These are phyloP conservation scores for Cephus cinctus DNA, from an alignment of 1,140 invertebrate genomes.

Conservation along the genomic window DNA sequence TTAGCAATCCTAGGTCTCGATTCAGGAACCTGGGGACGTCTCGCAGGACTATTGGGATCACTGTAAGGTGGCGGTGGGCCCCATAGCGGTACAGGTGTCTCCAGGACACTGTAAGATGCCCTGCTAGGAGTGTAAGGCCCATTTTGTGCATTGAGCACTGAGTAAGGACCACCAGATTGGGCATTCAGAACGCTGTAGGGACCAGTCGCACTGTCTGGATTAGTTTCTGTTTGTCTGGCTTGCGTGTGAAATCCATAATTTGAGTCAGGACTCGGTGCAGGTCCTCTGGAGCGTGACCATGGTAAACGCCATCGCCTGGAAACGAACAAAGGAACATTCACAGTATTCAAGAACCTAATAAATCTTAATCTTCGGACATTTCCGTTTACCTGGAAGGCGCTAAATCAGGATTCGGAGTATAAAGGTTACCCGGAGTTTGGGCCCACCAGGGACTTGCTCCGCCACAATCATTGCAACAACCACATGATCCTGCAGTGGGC, in stretches of 20 bases:
- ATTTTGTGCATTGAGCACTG: conserved; percentile 42
- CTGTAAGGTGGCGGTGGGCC: conserved; percentile 75
- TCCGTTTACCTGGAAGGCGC: conserved; percentile 51
- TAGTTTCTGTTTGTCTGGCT: conserved; percentile 45
- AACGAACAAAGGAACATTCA: conserved; percentile 3
- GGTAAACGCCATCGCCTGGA: conserved; percentile 50
- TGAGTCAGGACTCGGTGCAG: conserved; percentile 61
- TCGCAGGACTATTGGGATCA: conserved; percentile 67
- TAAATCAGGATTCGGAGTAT: conserved; percentile 74
- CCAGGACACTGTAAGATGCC: conserved; percentile 56
- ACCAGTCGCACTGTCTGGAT: conserved; percentile 32
- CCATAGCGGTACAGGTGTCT: conserved; percentile 63
- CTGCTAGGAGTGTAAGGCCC: conserved; percentile 32
- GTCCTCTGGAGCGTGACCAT: conserved; percentile 51
- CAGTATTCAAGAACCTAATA: too few relatives aligned
- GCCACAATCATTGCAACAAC: conserved; percentile 72
- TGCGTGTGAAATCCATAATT: conserved; percentile 66
- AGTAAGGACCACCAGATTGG: conserved; percentile 45
- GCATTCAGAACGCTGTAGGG: conserved; percentile 40
- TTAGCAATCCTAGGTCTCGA: conserved; percentile 43
- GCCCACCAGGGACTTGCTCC: conserved; percentile 58
- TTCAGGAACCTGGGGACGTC: conserved; percentile 45
- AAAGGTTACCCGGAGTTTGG: conserved; percentile 67
- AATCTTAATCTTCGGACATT: too few relatives aligned
- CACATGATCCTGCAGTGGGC: conserved; percentile 60